A percentile compares a stretch with the other conserved stretches of the same genome.
Conservation (phyloP, 2,888 invertebrate genomes). For the Drosophila recens region DNA sequence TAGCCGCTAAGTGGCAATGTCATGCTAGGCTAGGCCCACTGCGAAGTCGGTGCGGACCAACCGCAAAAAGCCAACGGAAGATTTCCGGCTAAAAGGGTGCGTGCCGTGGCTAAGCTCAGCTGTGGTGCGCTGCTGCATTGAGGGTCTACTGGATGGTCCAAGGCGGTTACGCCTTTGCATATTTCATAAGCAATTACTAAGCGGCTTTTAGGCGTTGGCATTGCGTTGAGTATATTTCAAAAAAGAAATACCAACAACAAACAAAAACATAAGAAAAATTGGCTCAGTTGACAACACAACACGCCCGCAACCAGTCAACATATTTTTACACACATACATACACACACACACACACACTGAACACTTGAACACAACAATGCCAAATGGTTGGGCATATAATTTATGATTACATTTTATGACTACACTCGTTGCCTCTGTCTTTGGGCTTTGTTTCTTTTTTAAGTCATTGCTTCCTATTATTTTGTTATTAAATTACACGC, state of each 20-base stretch:
- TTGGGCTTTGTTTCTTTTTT: slow-evolving; percentile 51
- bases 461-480: slow-evolving; percentile 79
- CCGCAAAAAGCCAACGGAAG: slow-evolving; percentile 66
- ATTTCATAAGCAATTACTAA: slow-evolving; percentile 84
- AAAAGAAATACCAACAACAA: neutral
- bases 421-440: slow-evolving; percentile 43
- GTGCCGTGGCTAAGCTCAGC: slow-evolving; percentile 39
- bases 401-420: slow-evolving; percentile 78
- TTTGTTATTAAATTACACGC: slow-evolving; percentile 78
- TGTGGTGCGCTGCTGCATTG: slow-evolving; percentile 5
- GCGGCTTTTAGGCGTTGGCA: slow-evolving; percentile 66
- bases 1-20: slow-evolving; percentile 81
- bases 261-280: slow-evolving; percentile 43
- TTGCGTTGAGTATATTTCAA: slow-evolving; percentile 55
- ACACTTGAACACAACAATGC: slow-evolving; percentile 55
- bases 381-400: slow-evolving; percentile 65
- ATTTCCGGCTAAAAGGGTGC: slow-evolving; percentile 74
- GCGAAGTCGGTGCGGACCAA: slow-evolving; percentile 20
- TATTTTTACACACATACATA: slow-evolving; percentile 19
- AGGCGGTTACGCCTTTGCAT: slow-evolving; percentile 74
- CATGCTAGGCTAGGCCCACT: slow-evolving; percentile 74
- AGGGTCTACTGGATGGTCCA: slow-evolving; percentile 31
- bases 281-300: slow-evolving; percentile 59
- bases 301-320: slow-evolving; percentile 42
- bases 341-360: slow-evolving; percentile 5